Percentiles rank a stretch among this genome's conserved stretches.
Evolutionary conservation across 2,113 vertebrate species (phyloP).

Genomic region (Rhinoptilus africanus): DNA sequence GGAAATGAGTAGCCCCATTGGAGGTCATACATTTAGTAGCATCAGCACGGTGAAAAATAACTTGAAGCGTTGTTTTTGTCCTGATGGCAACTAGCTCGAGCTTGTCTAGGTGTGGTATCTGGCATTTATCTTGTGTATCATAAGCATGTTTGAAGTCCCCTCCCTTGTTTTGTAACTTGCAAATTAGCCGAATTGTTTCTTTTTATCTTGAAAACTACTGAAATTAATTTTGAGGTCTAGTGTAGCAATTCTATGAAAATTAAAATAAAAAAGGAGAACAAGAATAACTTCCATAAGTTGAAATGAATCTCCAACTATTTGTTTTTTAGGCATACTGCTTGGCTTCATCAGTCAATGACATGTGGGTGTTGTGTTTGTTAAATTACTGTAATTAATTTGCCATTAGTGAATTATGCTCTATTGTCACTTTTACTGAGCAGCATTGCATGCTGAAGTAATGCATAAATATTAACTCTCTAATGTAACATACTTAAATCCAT

Average conservation of each 20-base stretch:
- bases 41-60: neutral
- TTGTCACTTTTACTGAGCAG: slow-evolving; percentile 30
- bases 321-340: slow-evolving; percentile 27
- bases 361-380: neutral
- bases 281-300: neutral
- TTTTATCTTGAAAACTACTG: neutral
- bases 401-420: slow-evolving; percentile 8
- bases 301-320: neutral
- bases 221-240: neutral
- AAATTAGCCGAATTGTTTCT: neutral
- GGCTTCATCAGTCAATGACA: neutral
- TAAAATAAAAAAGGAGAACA: neutral
- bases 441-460: neutral
- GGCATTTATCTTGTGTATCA: neutral
- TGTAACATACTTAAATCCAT: neutral
- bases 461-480: neutral
- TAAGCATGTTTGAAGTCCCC: neutral
- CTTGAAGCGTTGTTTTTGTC: slow-evolving; percentile 42
- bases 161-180: slow-evolving; percentile 50
- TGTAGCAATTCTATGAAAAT: neutral
- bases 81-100: slow-evolving; percentile 22
- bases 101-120: slow-evolving; percentile 56
- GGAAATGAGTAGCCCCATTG: neutral
- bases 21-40: neutral
- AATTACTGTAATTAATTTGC: slow-evolving; percentile 41